These are phyloP conservation scores for Lordiphosa fenestrarum DNA, from an alignment of 2,888 invertebrate genomes.

Conservation along the genomic window DNA sequence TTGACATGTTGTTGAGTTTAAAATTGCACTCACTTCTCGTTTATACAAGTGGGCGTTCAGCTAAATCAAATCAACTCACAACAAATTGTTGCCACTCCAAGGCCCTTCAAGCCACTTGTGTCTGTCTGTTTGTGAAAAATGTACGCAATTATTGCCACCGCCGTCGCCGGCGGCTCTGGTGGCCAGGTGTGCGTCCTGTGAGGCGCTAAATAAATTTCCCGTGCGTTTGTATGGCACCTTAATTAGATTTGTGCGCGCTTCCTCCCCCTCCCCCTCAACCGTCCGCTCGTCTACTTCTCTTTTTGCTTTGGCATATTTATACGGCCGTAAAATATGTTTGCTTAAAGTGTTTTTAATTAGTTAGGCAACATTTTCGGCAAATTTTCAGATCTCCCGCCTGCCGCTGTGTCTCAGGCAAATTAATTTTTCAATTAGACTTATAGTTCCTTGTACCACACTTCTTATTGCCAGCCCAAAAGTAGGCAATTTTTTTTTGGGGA, in stretches of 20 bases:
- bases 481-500: constrained; percentile 6
- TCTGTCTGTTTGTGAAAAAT: constrained; percentile 55
- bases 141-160: constrained; percentile 49
- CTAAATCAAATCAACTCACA: constrained; percentile 59
- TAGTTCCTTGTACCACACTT: constrained; percentile 34
- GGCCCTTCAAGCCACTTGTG: constrained; percentile 40
- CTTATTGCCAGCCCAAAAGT: constrained; percentile 9
- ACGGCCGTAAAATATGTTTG: constrained; percentile 38
- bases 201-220: constrained; percentile 39
- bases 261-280: too few relatives aligned
- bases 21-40: too few relatives aligned
- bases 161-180: background rate
- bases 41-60: background rate
- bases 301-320: constrained; percentile 33
- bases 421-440: constrained; percentile 69
- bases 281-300: background rate
- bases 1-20: too few relatives aligned
- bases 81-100: constrained; percentile 34
- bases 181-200: constrained; percentile 34
- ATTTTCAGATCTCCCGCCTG: constrained; percentile 8
- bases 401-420: constrained; percentile 34
- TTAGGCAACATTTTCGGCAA: constrained; percentile 52
- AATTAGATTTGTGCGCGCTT: constrained; percentile 52
- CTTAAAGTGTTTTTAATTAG: constrained; percentile 71
- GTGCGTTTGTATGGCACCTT: constrained; percentile 45